A percentile compares a stretch with the other conserved stretches of the same genome.
These are phyloP conservation scores for Anolis carolinensis DNA, from an alignment of 2,113 vertebrate species.

Conservation along the genomic window DNA sequence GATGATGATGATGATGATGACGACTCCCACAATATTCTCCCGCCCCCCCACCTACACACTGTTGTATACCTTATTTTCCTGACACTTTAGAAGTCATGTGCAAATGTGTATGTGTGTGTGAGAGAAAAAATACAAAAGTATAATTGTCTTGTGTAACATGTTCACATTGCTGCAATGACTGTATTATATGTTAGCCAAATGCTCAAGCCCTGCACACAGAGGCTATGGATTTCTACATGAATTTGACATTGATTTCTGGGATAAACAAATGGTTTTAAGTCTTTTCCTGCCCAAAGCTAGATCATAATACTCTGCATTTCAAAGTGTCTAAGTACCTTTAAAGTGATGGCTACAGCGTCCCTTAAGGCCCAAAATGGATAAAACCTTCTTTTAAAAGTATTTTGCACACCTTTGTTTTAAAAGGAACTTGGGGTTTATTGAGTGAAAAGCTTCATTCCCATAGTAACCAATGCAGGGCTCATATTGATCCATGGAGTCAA, in stretches of 20 bases:
- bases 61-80: neutral
- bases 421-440: constrained; percentile 83
- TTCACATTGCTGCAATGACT: neutral
- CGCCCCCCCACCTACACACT: neutral
- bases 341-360: constrained; percentile 81
- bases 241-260: constrained; percentile 89
- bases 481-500: constrained; percentile 82
- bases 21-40: too few species aligned
- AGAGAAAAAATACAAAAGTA: neutral
- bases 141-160: neutral
- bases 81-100: neutral
- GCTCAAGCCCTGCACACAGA: neutral
- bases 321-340: constrained; percentile 85
- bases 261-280: constrained; percentile 90
- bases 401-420: constrained; percentile 84
- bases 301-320: constrained; percentile 88
- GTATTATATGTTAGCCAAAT: constrained; percentile 1
- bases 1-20: too few species aligned
- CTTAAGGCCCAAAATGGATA: constrained; percentile 82
- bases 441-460: constrained; percentile 76
- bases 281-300: constrained; percentile 86
- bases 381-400: constrained; percentile 86
- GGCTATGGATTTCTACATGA: constrained; percentile 64
- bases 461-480: constrained; percentile 76
- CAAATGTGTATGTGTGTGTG: neutral